Conservation (phyloP, 35 echinoderm and acorn worm genomes). For the Patiria miniata region DNA sequence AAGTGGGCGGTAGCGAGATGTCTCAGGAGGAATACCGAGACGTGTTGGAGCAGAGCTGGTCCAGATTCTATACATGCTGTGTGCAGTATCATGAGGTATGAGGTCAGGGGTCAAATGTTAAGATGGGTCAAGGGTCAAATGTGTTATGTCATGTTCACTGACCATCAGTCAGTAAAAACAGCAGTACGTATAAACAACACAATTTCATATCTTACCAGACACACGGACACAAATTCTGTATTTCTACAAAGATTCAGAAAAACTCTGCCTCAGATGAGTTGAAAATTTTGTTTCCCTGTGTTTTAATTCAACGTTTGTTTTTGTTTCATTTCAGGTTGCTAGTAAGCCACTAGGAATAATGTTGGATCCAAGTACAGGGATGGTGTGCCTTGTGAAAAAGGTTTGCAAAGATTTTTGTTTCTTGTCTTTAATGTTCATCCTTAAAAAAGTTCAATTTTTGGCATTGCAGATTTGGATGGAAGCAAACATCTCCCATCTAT, state of each 20-base stretch:
- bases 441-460: no score
- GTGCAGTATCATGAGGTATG: conserved; percentile 91
- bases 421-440: background rate
- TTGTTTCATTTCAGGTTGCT: conserved; percentile 66
- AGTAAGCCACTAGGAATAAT: conserved; percentile 78
- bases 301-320: background rate
- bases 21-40: conserved; percentile 82
- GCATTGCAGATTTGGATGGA: no score
- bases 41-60: conserved; percentile 79
- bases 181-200: no score
- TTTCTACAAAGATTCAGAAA: no score
- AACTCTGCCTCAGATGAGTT: no score
- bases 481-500: no score
- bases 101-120: background rate
- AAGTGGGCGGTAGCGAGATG: conserved; percentile 75
- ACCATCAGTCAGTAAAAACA: no score
- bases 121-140: background rate
- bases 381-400: conserved; percentile 71
- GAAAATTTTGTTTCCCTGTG: no score
- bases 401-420: conserved; percentile 27
- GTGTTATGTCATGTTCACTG: background rate
- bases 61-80: conserved; percentile 80
- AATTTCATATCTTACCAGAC: no score
- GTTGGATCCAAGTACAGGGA: conserved; percentile 51
- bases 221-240: no score